Base-by-base conservation (phyloP, 2,797 vertebrate species). In the Sternotherus odoratus region DNA sequence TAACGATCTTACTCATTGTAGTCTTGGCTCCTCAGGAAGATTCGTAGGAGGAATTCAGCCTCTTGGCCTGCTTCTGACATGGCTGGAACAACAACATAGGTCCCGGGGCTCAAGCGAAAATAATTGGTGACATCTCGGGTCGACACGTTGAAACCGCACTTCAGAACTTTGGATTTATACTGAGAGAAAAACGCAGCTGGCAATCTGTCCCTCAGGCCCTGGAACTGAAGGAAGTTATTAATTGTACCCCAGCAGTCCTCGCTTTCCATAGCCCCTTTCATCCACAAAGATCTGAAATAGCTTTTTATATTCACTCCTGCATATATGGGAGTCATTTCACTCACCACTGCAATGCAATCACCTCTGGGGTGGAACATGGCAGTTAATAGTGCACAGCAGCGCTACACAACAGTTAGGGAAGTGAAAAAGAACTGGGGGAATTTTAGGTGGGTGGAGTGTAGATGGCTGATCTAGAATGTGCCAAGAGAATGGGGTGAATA, bases 21-120 rank as follows among this genome's bases (percentile, higher is more conserved):
- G 24, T 85, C 87, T 9, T 94, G 93, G 12, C 46, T 94, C 93
- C 95, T 98, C 28, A 92, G 10, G 83, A 98, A 98, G 89, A 98
- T 97, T 46, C 95, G 87, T 39, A 98, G 84, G 54, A 98, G 93
- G 75, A 98, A 98, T 66, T 98, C 78, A 2, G 95, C 95, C 56
- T 95, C 80, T 46, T 83, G 92, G 3, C 85, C 74, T 78, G 89
- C 82, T 81, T 83, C 85, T 23, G 46, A 4, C 17, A 92, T 24
- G 17, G 51, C 77, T 53, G 95, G 90, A 30, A 94, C 11, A 1
- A 97, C 33, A 1, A 95, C 90, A 0, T 98, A 98, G 39, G 92
- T 97, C 49, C 98, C 98, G 0, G 98, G 97, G 5, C n/a, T 95
- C 93, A 98, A 77, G 23, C 1, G 69, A 39, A 95, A 96, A 60